Conservation (phyloP, 2,888 invertebrate genomes). For the Gonocerus acuteangulatus region DNA sequence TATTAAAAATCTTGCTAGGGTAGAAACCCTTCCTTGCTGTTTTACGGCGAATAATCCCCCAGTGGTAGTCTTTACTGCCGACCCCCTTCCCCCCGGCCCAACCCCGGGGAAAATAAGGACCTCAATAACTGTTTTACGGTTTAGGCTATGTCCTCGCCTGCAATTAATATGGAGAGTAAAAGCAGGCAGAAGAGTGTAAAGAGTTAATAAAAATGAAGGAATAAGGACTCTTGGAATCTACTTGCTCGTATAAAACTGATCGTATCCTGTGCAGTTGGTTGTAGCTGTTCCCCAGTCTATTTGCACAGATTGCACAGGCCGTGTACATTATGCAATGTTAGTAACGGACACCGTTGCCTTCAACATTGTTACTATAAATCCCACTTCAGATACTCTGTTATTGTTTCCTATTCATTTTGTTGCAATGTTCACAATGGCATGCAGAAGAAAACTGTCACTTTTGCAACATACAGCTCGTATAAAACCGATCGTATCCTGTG, state of each 20-base stretch:
- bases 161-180: slow-evolving; percentile 22
- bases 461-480: too few relatives aligned
- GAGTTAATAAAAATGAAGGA: slow-evolving; percentile 24
- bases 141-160: slow-evolving; percentile 17
- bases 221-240: slow-evolving; percentile 8
- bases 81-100: neutral
- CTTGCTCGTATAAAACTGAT: slow-evolving; percentile 1
- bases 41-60: slow-evolving; percentile 22
- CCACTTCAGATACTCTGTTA: too few relatives aligned
- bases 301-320: too few relatives aligned
- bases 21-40: neutral
- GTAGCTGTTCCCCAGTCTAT: too few relatives aligned
- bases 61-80: neutral
- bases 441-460: too few relatives aligned
- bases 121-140: slow-evolving; percentile 26
- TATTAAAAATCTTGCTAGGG: slow-evolving; percentile 24
- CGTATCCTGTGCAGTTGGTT: too few relatives aligned
- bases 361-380: too few relatives aligned
- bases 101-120: slow-evolving; percentile 25
- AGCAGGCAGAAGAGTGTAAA: slow-evolving; percentile 7
- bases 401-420: too few relatives aligned
- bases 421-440: too few relatives aligned
- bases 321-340: too few relatives aligned
- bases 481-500: too few relatives aligned
- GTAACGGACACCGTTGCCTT: too few relatives aligned